phyloP scores from a whole-genome alignment of 2,888 invertebrate species.

The Oasisia sp. region DNA sequence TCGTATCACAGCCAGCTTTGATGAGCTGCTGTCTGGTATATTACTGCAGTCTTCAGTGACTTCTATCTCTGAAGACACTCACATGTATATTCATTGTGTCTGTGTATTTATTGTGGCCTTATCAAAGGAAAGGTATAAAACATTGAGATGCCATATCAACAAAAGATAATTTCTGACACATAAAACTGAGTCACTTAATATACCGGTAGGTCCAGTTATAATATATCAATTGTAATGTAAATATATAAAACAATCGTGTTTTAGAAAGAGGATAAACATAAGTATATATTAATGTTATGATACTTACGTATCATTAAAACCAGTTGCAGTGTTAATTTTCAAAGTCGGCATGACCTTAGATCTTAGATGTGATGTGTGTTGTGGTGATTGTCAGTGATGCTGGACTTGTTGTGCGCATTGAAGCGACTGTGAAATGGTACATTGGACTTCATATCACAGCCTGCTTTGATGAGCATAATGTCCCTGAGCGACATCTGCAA shows the following conservation, averaged over 20 bases:
- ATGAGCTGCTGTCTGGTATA: slow-evolving; percentile 64
- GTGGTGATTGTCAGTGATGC: neutral
- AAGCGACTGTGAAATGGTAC: slow-evolving; percentile 41
- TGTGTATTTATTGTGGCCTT: neutral
- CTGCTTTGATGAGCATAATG: slow-evolving; percentile 81
- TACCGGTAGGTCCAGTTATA: too few species aligned
- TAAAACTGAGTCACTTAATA: too few species aligned
- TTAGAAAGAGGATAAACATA: too few species aligned
- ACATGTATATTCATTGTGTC: neutral
- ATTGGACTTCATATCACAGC: slow-evolving; percentile 76
- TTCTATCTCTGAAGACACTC: neutral
- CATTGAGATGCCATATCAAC: neutral
- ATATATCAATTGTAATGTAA: too few species aligned
- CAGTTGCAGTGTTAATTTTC: neutral
- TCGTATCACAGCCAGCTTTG: slow-evolving; percentile 90
- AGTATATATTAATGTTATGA: too few species aligned
- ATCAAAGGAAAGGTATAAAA: neutral
- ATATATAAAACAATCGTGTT: too few species aligned
- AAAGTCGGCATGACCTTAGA: neutral
- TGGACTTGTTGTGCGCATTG: neutral
- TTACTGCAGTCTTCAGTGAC: neutral
- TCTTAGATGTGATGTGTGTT: neutral
- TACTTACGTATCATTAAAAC: too few species aligned
- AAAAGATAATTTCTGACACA: too few species aligned
- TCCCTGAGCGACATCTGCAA: neutral